phyloP scores from a whole-genome alignment of 2,797 vertebrate genomes.

The Hemitrygon akajei region DNA sequence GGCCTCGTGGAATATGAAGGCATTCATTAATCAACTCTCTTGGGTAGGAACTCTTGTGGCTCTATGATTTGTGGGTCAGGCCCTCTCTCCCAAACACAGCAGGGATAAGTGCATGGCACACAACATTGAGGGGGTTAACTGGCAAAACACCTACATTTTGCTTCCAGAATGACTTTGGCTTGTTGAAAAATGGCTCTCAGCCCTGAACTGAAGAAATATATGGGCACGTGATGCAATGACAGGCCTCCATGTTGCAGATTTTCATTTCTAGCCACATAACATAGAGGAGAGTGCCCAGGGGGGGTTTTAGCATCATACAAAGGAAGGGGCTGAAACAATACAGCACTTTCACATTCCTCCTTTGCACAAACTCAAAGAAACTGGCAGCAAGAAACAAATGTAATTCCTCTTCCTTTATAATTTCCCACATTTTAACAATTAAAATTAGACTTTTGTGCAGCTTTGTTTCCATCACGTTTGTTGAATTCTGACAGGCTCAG shows the following conservation, averaged over 20 bases:
- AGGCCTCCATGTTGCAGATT: not conserved
- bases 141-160: not conserved
- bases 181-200: not conserved
- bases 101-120: not conserved
- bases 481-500: not conserved
- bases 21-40: not conserved
- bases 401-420: not conserved
- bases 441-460: not conserved
- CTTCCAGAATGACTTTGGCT: not conserved
- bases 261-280: not conserved
- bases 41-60: not conserved
- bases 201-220: not conserved
- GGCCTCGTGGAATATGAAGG: not conserved
- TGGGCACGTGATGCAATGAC: not conserved
- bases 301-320: not conserved
- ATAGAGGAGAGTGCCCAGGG: not conserved
- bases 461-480: not conserved
- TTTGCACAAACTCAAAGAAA: not conserved
- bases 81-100: not conserved
- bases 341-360: not conserved
- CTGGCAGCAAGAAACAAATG: not conserved
- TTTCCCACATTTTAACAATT: not conserved
- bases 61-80: not conserved
- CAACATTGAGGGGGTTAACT: not conserved
- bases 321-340: not conserved